Evolutionary conservation across 2,797 vertebrate species (phyloP).

Genomic region (Phrynocephalus vlangalii): DNA sequence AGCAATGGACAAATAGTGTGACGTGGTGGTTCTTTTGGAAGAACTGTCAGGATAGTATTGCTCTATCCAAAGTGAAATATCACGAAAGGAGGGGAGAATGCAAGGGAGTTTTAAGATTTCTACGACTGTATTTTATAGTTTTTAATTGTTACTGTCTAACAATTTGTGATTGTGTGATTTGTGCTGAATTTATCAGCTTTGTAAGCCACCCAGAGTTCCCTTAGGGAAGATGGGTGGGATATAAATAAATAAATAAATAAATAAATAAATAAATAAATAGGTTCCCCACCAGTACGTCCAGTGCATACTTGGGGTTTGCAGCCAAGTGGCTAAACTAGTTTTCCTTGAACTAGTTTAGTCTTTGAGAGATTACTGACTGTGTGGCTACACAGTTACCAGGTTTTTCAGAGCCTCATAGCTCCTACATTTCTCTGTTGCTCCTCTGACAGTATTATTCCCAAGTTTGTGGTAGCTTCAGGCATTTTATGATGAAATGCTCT

Average conservation of each 20-base stretch:
- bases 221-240: no score
- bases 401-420: neutral
- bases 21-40: neutral
- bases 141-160: no score
- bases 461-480: neutral
- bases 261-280: no score
- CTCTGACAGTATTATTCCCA: conserved; percentile 6
- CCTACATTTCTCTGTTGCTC: neutral
- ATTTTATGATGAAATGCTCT: conserved; percentile 11
- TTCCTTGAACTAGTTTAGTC: neutral
- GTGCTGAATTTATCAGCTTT: no score
- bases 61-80: no score
- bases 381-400: neutral
- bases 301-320: neutral
- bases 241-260: no score
- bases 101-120: no score
- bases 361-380: neutral
- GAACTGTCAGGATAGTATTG: neutral
- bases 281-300: neutral
- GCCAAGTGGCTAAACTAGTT: neutral
- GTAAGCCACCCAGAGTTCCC: no score
- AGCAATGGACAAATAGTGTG: neutral
- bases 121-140: no score
- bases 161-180: no score
- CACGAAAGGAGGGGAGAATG: no score